A percentile compares a stretch with the other conserved stretches of the same genome.
phyloP scores from a whole-genome alignment of 2,888 invertebrate species.

The Drosophila maculinotata region DNA sequence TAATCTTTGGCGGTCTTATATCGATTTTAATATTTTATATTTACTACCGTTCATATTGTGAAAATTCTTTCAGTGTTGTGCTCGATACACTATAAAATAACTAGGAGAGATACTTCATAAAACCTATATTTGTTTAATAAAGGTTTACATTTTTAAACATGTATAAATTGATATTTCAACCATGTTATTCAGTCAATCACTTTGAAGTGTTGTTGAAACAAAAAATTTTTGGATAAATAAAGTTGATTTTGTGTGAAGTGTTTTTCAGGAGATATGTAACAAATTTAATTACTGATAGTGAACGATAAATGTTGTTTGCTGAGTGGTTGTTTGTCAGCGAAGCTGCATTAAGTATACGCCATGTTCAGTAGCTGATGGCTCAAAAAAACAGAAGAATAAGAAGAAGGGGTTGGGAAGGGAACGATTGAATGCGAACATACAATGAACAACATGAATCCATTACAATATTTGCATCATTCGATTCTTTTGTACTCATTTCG shows the following conservation, averaged over 20 bases:
- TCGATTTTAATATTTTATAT: too few relatives aligned
- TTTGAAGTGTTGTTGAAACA: too few relatives aligned
- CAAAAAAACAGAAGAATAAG: too few relatives aligned
- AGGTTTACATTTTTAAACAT: background rate
- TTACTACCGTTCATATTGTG: too few relatives aligned
- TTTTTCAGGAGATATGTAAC: background rate
- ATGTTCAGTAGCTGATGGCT: slow-evolving; percentile 10
- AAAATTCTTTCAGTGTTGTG: too few relatives aligned
- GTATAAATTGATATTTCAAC: too few relatives aligned
- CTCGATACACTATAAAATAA: too few relatives aligned
- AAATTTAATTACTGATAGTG: slow-evolving; percentile 22
- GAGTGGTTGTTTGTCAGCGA: slow-evolving; percentile 28
- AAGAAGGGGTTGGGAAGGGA: background rate
- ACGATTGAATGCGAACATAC: background rate
- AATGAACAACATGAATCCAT: slow-evolving; percentile 62
- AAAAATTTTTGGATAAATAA: slow-evolving; percentile 1
- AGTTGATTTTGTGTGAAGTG: background rate
- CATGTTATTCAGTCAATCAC: too few relatives aligned
- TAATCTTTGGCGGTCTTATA: too few relatives aligned
- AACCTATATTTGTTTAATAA: background rate
- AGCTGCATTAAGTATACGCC: slow-evolving; percentile 39
- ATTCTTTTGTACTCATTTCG: slow-evolving; percentile 56
- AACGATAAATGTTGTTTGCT: slow-evolving; percentile 25
- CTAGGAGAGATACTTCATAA: too few relatives aligned
- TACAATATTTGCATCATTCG: slow-evolving; percentile 69